Conservation (phyloP, 2,797 vertebrate species). For the Lemur catta region DNA sequence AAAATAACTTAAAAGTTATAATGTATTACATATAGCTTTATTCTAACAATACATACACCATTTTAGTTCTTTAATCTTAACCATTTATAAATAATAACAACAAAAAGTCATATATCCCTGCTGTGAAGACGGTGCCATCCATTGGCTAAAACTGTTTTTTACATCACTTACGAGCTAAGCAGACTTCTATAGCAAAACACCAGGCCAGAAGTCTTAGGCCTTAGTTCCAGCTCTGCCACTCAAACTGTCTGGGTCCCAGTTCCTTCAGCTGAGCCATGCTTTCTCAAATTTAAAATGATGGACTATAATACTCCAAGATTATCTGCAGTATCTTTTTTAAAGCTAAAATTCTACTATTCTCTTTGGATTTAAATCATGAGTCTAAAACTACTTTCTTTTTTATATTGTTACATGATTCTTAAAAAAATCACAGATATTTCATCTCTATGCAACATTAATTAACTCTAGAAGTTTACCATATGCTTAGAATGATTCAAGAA, state of each 20-base stretch:
- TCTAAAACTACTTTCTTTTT: constrained; percentile 29
- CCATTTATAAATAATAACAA: neutral
- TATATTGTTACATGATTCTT: neutral
- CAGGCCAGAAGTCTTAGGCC: neutral
- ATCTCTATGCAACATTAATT: neutral
- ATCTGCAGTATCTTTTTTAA: neutral
- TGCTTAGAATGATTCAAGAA: constrained; percentile 15
- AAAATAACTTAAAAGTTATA: neutral
- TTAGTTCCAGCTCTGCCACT: neutral
- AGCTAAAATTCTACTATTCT: constrained; percentile 48
- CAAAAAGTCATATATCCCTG: constrained; percentile 15
- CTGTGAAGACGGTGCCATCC: constrained; percentile 17
- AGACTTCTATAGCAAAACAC: neutral
- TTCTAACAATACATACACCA: neutral
- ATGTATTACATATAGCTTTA: constrained; percentile 9
- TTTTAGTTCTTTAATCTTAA: constrained; percentile 43
- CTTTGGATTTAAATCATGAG: constrained; percentile 41
- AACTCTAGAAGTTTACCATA: neutral
- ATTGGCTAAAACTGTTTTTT: constrained; percentile 15
- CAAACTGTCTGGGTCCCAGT: neutral
- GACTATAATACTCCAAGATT: neutral
- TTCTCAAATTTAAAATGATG: constrained; percentile 25
- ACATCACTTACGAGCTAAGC: constrained; percentile 28
- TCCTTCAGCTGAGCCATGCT: neutral
- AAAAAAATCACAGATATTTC: neutral